phyloP scores from a whole-genome alignment of 2,888 invertebrate species.

The Vesta saturnalis region DNA sequence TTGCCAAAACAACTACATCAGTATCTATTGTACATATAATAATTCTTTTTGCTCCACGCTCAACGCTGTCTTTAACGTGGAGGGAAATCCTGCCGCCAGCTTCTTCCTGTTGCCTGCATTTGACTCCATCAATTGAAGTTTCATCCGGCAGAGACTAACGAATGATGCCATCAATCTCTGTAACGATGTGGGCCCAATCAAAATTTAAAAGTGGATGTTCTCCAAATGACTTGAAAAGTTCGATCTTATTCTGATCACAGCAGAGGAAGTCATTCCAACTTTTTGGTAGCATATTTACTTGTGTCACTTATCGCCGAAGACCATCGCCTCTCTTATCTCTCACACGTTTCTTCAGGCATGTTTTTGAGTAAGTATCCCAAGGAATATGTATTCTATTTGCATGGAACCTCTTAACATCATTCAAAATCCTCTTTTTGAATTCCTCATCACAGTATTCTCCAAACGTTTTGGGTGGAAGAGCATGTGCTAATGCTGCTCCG shows the following conservation, averaged over 20 bases:
- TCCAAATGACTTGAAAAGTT: no score
- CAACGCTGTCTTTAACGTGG: not conserved
- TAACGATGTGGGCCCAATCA: conserved; percentile 12
- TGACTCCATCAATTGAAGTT: conserved; percentile 1
- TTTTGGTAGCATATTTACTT: conserved; percentile 19
- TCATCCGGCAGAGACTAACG: conserved; percentile 4
- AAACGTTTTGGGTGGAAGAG: no score
- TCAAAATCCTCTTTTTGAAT: no score
- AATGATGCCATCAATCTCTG: conserved; percentile 19
- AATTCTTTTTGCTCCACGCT: no score
- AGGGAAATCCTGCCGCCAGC: not conserved
- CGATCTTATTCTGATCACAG: conserved; percentile 11
- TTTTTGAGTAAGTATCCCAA: no score
- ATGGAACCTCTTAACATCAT: no score
- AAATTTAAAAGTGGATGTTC: conserved; percentile 9
- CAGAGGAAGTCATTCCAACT: conserved; percentile 17
- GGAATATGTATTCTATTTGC: no score
- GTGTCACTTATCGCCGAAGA: conserved; percentile 10
- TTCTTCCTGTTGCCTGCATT: not conserved
- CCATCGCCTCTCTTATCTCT: conserved; percentile 7
- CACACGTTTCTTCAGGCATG: conserved; percentile 12
- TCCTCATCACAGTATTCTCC: no score
- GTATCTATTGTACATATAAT: no score
- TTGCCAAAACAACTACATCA: no score
- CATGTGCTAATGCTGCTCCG: conserved; percentile 16